Base-by-base conservation (phyloP, 1,140 invertebrate genomes). In the Lordiphosa collinella region DNA sequence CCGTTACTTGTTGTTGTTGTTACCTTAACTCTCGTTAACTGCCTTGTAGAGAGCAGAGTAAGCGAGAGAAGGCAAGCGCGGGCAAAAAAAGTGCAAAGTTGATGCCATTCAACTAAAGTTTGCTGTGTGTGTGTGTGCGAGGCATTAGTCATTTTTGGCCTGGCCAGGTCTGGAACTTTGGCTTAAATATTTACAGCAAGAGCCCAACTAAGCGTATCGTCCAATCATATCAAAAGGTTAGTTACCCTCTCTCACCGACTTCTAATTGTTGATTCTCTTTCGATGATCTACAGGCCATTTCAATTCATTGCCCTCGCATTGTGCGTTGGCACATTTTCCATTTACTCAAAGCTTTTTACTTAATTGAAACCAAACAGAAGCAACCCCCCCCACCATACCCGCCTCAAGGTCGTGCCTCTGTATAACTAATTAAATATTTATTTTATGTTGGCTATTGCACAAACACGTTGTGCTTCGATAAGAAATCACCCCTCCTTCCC, bases 121-220 rank as follows among this genome's bases (percentile, higher is more conserved):
- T 10, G 31, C 25, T 35, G 46, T 35, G 46, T 18, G 13, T n/a
- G 46, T 51, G 54, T 34, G 16, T 37, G 37, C 43, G 35, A 50
- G 56, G 61, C 49, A 79, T 76, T 76, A 76, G 73, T 76, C 74
- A 76, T 65, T 62, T 66, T 67, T 48, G 62, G 69, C 49, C 63
- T 78, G 69, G 57, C 53, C 73, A 48, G 52, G 63, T 51, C 38
- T 66, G 60, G 51, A 58, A 50, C 37, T 38, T 53, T 44, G 62
- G 47, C 63, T 72, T 67, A 56, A 47, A 48, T 37, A 25, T 37
- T 62, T 72, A 54, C 73, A 37, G 11, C 41, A 59, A 55, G 44
- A 57, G 13, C 38, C 38, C 52, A 64, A 36, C 50, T 65, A 31
- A 52, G 14, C 51, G 18, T 16, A 36, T 54, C 22, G 47, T 60